A percentile compares a stretch with the other conserved stretches of the same genome.
Conservation (phyloP, 2,113 vertebrate species). For the Erythrolamprus reginae region DNA sequence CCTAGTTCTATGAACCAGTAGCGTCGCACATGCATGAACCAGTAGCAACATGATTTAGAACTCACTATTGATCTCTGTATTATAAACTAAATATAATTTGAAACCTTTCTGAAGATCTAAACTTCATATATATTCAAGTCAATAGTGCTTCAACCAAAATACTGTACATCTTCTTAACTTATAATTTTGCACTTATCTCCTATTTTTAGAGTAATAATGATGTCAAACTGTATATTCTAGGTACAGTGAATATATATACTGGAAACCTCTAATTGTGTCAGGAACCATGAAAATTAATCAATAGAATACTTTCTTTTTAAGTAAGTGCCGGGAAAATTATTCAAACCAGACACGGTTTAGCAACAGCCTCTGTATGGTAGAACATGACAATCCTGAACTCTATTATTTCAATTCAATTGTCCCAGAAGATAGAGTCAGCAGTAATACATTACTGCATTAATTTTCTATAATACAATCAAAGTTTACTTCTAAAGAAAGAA, state of each 20-base stretch:
- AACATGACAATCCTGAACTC: background rate
- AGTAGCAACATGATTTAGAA: no score
- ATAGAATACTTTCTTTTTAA: background rate
- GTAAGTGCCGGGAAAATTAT: background rate
- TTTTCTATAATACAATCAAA: background rate
- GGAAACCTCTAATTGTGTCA: background rate
- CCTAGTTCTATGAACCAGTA: no score
- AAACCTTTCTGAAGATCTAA: background rate
- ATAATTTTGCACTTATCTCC: background rate
- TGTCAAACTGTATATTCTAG: background rate
- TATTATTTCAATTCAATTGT: background rate
- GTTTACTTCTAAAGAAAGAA: background rate
- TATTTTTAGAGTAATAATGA: background rate
- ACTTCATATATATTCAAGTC: constrained; percentile 4
- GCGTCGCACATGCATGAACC: no score
- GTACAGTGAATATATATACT: background rate
- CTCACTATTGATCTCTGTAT: no score
- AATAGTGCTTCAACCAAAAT: constrained; percentile 9
- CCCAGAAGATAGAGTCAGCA: background rate
- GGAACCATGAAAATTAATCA: constrained; percentile 2
- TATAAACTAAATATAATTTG: background rate
- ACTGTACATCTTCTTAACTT: background rate
- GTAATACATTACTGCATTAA: background rate
- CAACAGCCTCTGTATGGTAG: background rate
- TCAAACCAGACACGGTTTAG: background rate